Conservation (phyloP, 2,113 vertebrate species). For the Grammomys dolichurus region DNA sequence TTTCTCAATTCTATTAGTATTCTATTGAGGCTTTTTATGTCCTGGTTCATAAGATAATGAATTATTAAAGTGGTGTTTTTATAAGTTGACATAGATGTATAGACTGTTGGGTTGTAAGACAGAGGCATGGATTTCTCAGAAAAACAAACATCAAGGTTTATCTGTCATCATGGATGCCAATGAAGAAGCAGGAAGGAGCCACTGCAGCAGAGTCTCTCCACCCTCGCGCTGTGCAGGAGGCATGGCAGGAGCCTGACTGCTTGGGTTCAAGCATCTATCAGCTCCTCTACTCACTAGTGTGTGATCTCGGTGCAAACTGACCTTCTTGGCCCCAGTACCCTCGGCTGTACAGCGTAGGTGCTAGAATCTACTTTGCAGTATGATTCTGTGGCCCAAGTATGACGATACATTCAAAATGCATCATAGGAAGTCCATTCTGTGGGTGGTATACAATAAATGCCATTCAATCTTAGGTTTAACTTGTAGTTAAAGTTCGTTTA, state of each 20-base stretch:
- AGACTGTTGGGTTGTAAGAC: background rate
- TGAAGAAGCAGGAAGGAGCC: background rate
- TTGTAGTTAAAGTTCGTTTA: background rate
- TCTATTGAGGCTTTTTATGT: background rate
- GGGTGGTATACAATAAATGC: background rate
- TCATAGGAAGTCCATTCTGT: background rate
- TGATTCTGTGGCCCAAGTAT: background rate
- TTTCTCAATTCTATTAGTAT: background rate
- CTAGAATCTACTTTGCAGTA: background rate
- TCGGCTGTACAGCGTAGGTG: background rate
- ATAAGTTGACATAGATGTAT: background rate
- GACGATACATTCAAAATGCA: background rate
- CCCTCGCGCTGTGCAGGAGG: background rate
- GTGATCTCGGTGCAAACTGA: background rate
- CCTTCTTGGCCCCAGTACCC: background rate
- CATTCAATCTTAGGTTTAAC: background rate
- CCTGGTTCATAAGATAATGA: background rate
- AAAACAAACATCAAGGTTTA: background rate
- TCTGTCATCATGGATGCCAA: background rate
- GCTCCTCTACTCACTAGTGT: background rate
- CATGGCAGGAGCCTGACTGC: background rate
- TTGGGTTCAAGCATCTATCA: background rate
- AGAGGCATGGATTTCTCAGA: slow-evolving; percentile 16
- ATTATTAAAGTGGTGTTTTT: slow-evolving; percentile 26
- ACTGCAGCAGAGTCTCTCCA: background rate